A percentile compares a stretch with the other conserved stretches of the same genome.
phyloP scores from a whole-genome alignment of 2,888 invertebrate genomes.

The Cetonia aurata region DNA sequence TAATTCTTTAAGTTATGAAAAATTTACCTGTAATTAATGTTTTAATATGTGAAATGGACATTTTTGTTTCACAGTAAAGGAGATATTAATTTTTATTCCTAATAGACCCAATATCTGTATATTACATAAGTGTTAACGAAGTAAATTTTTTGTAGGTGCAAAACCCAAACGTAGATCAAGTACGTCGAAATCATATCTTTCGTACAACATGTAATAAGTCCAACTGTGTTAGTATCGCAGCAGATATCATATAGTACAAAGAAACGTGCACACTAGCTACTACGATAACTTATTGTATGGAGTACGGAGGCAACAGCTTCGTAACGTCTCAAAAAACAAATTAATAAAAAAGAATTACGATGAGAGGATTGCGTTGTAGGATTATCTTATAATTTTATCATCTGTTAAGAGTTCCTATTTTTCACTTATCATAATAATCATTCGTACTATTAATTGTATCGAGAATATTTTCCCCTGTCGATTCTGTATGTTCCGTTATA shows the following conservation, averaged over 20 bases:
- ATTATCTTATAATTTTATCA: constrained; percentile 6
- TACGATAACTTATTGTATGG: not conserved
- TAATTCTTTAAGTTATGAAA: too few relatives aligned
- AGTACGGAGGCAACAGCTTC: too few relatives aligned
- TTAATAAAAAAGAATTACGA: not conserved
- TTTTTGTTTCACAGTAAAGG: too few relatives aligned
- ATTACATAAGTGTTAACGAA: too few relatives aligned
- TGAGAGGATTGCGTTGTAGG: not conserved
- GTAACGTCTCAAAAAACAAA: not conserved
- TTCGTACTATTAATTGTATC: not conserved
- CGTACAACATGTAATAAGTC: constrained; percentile 37
- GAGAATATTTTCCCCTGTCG: not conserved
- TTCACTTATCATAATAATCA: constrained; percentile 1
- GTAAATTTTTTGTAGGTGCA: constrained; percentile 32
- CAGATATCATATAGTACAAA: not conserved
- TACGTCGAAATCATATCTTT: constrained; percentile 35
- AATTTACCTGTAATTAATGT: too few relatives aligned
- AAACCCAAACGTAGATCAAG: constrained; percentile 44
- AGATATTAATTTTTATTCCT: too few relatives aligned
- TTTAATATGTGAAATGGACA: too few relatives aligned
- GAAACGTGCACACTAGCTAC: not conserved
- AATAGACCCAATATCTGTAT: too few relatives aligned
- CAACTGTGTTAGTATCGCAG: constrained; percentile 1
- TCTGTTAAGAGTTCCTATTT: constrained; percentile 9
- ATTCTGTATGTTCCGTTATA: constrained; percentile 37